These are phyloP conservation scores for Nomada fucata DNA, from an alignment of 2,888 invertebrate species.

Conservation along the genomic window DNA sequence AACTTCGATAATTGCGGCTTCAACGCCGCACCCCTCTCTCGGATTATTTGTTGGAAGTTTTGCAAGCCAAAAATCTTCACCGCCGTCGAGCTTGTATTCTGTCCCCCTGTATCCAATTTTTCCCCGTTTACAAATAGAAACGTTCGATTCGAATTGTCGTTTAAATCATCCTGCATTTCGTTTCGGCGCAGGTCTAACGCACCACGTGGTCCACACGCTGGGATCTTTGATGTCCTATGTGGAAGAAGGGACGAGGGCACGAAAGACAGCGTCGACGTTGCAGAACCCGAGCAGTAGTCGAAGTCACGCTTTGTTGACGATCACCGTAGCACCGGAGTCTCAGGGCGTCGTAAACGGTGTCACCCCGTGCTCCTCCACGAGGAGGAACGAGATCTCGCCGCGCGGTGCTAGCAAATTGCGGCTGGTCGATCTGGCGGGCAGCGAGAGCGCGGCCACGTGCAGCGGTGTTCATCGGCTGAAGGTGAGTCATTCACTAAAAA, in stretches of 20 bases:
- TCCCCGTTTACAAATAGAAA: background rate
- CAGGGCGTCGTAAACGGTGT: slow-evolving; percentile 72
- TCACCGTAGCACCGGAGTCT: slow-evolving; percentile 87
- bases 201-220: slow-evolving; percentile 86
- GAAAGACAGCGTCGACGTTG: slow-evolving; percentile 90
- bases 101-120: too few species aligned
- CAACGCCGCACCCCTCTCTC: background rate
- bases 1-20: slow-evolving; percentile 26
- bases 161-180: background rate
- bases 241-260: slow-evolving; percentile 86
- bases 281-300: slow-evolving; percentile 90
- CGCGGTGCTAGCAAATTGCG: slow-evolving; percentile 87
- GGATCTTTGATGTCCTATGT: slow-evolving; percentile 87
- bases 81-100: too few species aligned
- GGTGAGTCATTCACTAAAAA: slow-evolving; percentile 78
- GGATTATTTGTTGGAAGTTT: too few species aligned
- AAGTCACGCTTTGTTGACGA: slow-evolving; percentile 90
- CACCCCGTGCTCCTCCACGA: slow-evolving; percentile 21
- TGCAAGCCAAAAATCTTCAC: too few species aligned
- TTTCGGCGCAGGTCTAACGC: slow-evolving; percentile 86
- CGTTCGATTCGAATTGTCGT: too few species aligned
- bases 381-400: slow-evolving; percentile 79
- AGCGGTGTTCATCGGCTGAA: slow-evolving; percentile 83
- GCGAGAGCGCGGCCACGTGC: slow-evolving; percentile 86
- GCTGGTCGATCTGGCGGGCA: slow-evolving; percentile 89